Percentiles rank a stretch among this genome's conserved stretches.
These are phyloP conservation scores for Bathynomus jamesi DNA, from an alignment of 1,140 invertebrate genomes.

Conservation along the genomic window DNA sequence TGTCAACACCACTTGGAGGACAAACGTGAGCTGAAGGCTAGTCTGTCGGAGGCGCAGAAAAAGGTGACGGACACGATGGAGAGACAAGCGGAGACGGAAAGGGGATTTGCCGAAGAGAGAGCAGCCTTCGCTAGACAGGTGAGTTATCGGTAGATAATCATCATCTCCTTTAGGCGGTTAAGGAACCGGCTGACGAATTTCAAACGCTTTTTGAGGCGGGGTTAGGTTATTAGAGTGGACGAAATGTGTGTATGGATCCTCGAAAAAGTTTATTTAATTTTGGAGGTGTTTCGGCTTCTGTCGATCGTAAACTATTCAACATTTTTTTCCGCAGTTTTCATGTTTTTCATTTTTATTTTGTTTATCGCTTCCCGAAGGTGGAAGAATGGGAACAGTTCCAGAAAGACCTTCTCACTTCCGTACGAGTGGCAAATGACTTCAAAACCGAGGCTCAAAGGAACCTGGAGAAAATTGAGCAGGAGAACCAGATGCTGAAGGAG, in stretches of 20 bases:
- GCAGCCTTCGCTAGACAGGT: constrained; percentile 25
- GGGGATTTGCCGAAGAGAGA: constrained; percentile 23
- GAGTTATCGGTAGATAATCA: too few relatives aligned
- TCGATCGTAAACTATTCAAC: background rate
- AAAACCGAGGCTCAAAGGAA: constrained; percentile 72
- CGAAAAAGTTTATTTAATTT: too few relatives aligned
- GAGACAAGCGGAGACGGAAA: constrained; percentile 43
- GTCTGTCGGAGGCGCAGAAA: constrained; percentile 58
- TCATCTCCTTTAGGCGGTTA: too few relatives aligned
- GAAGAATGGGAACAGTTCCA: constrained; percentile 91
- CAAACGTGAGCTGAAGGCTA: constrained; percentile 59
- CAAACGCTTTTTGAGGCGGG: too few relatives aligned
- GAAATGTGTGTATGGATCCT: too few relatives aligned
- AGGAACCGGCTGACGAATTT: too few relatives aligned
- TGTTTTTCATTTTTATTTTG: background rate
- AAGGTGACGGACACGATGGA: constrained; percentile 54
- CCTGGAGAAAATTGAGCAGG: constrained; percentile 66
- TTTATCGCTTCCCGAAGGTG: too few relatives aligned
- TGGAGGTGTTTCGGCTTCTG: too few relatives aligned
- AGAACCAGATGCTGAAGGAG: constrained; percentile 73
- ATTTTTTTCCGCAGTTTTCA: background rate
- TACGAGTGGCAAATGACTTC: constrained; percentile 89
- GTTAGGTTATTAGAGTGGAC: too few relatives aligned
- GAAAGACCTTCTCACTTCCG: constrained; percentile 81
- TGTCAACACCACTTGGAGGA: constrained; percentile 68